These are phyloP conservation scores for Enteromius trimaculatus DNA, from an alignment of 2,797 vertebrate species.

Conservation along the genomic window DNA sequence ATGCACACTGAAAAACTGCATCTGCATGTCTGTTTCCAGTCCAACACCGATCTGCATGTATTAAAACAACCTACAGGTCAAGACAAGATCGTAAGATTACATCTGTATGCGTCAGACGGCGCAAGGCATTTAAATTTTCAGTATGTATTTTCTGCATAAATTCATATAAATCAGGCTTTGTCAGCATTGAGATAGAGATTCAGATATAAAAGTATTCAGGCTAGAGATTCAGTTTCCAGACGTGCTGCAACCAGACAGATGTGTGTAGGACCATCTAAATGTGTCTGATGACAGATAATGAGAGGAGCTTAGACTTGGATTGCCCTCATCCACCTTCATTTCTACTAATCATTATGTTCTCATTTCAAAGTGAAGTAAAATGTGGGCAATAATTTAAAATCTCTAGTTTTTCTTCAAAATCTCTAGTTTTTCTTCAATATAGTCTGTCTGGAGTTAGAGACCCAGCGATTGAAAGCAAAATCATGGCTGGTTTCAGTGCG, in stretches of 20 bases:
- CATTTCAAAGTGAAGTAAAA: constrained; percentile 9
- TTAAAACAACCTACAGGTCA: constrained; percentile 44
- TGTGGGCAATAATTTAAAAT: not conserved
- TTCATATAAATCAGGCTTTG: constrained; percentile 25
- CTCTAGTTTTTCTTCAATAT: not conserved
- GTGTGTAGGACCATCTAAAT: constrained; percentile 6
- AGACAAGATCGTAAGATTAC: constrained; percentile 17
- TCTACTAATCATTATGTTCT: constrained; percentile 14
- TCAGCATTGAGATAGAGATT: not conserved
- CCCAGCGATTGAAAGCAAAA: not conserved
- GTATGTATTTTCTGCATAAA: constrained; percentile 29
- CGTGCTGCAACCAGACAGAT: constrained; percentile 12
- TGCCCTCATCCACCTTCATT: constrained; percentile 10
- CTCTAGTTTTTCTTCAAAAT: not conserved
- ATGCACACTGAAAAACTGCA: constrained; percentile 29
- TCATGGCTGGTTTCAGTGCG: constrained; percentile 11
- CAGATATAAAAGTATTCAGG: not conserved
- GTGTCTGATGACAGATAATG: constrained; percentile 24
- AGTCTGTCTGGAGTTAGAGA: not conserved
- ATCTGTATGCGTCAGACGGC: constrained; percentile 27
- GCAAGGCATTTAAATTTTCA: constrained; percentile 11
- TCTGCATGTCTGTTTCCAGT: constrained; percentile 38
- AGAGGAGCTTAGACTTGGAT: not conserved
- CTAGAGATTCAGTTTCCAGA: constrained; percentile 21
- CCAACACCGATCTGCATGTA: constrained; percentile 22